phyloP scores from a whole-genome alignment of 2,888 invertebrate species.

The Acanthosoma haemorrhoidale region DNA sequence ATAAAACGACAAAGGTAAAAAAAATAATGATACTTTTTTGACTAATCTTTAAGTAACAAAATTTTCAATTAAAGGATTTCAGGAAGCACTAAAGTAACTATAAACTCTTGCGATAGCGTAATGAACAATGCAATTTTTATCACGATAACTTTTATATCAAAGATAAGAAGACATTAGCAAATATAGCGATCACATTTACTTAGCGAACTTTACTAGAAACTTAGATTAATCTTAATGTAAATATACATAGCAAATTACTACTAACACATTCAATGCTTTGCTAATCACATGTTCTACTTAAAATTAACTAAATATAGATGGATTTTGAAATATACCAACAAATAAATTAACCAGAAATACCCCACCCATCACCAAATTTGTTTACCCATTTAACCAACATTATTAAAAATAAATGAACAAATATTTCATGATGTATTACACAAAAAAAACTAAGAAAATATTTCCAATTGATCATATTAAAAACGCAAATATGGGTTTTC shows the following conservation, averaged over 20 bases:
- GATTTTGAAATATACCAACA: too few relatives aligned
- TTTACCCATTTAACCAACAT: too few relatives aligned
- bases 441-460: too few relatives aligned
- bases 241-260: background rate
- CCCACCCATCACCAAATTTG: background rate
- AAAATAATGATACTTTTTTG: too few relatives aligned
- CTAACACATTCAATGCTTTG: background rate
- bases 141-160: background rate
- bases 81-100: background rate
- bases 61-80: slow-evolving; percentile 7
- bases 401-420: too few relatives aligned
- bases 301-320: too few relatives aligned
- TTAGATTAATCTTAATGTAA: background rate
- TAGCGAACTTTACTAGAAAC: background rate
- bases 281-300: background rate
- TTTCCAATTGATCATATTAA: too few relatives aligned
- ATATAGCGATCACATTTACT: background rate
- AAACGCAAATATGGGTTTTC: too few relatives aligned
- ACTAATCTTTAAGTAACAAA: background rate
- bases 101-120: background rate
- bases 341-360: too few relatives aligned
- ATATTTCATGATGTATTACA: too few relatives aligned
- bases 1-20: too few relatives aligned
- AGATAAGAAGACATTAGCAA: background rate
- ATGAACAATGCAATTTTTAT: background rate